These are phyloP conservation scores for Agrenia bidenticulata DNA, from an alignment of 2,888 invertebrate genomes.

Conservation along the genomic window DNA sequence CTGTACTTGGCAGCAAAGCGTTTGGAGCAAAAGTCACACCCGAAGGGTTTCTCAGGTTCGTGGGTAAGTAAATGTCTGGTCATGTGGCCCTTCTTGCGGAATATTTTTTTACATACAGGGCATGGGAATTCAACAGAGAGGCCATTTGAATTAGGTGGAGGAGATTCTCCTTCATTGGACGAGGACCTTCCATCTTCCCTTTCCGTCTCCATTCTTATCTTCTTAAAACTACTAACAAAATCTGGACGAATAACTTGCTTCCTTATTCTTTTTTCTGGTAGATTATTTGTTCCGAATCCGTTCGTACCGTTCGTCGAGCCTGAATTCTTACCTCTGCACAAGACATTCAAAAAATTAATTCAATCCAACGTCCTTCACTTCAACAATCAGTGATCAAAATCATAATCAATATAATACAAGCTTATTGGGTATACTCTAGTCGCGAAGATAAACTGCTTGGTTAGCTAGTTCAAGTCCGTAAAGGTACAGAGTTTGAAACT, in stretches of 20 bases:
- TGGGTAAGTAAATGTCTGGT: conserved; percentile 15
- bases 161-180: conserved; percentile 6
- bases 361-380: neutral
- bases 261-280: conserved; percentile 8
- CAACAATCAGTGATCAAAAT: too few relatives aligned
- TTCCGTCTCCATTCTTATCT: neutral
- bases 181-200: neutral
- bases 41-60: conserved; percentile 15
- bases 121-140: conserved; percentile 7
- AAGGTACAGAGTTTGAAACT: too few relatives aligned
- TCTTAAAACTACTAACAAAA: conserved; percentile 1
- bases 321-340: neutral
- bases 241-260: conserved; percentile 15
- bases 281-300: neutral
- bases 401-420: too few relatives aligned
- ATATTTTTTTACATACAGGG: conserved; percentile 14
- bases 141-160: conserved; percentile 8
- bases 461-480: too few relatives aligned
- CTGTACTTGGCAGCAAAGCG: conserved; percentile 16
- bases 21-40: neutral
- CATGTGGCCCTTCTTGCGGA: conserved; percentile 15
- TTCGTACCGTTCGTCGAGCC: neutral
- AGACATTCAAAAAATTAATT: neutral
- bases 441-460: too few relatives aligned
- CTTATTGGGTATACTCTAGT: too few relatives aligned